phyloP scores from a whole-genome alignment of 64 coral and sea anemone species.

The Dendronephthya gigantea region DNA sequence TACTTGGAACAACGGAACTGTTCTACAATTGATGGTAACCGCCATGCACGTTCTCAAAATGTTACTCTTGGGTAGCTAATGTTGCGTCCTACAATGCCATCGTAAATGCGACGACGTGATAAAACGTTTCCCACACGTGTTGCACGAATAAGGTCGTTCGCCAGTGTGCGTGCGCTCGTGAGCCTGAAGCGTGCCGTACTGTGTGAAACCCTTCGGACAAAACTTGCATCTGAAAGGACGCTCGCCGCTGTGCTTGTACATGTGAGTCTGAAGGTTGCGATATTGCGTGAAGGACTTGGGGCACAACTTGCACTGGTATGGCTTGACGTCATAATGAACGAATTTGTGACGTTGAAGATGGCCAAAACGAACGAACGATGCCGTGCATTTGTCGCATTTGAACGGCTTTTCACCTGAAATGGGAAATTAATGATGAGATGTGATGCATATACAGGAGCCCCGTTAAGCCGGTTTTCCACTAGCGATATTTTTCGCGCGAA shows the following conservation, averaged over 20 bases:
- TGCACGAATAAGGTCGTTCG: conserved; percentile 78
- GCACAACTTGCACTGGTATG: conserved; percentile 88
- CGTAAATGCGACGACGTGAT: conserved; percentile 92
- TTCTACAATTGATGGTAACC: not conserved
- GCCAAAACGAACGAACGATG: conserved; percentile 84
- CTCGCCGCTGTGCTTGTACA: conserved; percentile 91
- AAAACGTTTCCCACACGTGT: conserved; percentile 69
- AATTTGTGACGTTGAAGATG: conserved; percentile 89
- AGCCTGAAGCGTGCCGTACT: conserved; percentile 71
- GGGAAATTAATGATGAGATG: too few relatives aligned
- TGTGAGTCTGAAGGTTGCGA: conserved; percentile 85
- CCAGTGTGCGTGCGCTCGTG: conserved; percentile 87
- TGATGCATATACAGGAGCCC: too few relatives aligned
- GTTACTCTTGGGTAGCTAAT: not conserved
- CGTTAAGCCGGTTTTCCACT: too few relatives aligned
- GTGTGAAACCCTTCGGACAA: conserved; percentile 85
- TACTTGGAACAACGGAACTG: too few relatives aligned
- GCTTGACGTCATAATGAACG: conserved; percentile 86
- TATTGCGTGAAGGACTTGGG: conserved; percentile 87
- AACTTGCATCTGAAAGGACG: conserved; percentile 68
- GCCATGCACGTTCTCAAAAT: not conserved
- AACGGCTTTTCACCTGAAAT: conserved; percentile 83
- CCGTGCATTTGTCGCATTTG: conserved; percentile 71
- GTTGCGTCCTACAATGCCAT: conserved; percentile 95
- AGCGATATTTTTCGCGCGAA: too few relatives aligned